Conservation (phyloP, 1,140 invertebrate genomes). For the Aricia agestis region DNA sequence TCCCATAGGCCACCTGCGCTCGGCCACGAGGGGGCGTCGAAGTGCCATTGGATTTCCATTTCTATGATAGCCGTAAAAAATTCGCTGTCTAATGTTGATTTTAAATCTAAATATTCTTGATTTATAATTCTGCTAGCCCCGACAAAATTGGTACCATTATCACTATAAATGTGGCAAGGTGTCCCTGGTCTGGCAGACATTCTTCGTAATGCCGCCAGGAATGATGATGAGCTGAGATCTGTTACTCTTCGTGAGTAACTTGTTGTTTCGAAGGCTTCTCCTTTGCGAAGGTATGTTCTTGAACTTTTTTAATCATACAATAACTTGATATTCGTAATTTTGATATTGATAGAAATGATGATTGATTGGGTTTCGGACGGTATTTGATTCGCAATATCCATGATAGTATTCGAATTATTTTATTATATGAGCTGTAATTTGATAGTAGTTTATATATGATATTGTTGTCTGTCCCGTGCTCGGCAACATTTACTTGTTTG, state of each 20-base stretch:
- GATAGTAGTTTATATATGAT: not conserved
- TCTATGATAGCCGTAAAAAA: not conserved
- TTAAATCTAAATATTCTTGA: not conserved
- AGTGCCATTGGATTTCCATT: slow-evolving; percentile 8
- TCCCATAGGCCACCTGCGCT: slow-evolving; percentile 8
- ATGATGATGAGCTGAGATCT: slow-evolving; percentile 21
- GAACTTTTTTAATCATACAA: not conserved
- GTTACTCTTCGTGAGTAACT: not conserved
- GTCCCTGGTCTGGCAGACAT: slow-evolving; percentile 19
- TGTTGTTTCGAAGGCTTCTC: not conserved
- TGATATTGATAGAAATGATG: too few relatives aligned
- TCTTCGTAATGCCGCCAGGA: slow-evolving; percentile 21
- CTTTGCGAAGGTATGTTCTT: not conserved
- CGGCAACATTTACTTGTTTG: not conserved
- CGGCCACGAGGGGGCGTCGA: slow-evolving; percentile 7
- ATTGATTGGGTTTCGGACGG: too few relatives aligned
- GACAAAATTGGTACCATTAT: slow-evolving; percentile 18
- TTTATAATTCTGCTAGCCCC: slow-evolving; percentile 16
- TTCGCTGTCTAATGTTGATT: not conserved
- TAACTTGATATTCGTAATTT: too few relatives aligned
- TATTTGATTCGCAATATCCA: too few relatives aligned
- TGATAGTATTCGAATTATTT: not conserved
- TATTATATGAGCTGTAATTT: not conserved
- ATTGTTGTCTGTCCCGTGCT: not conserved
- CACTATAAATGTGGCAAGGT: slow-evolving; percentile 16